Evolutionary conservation across 2,888 invertebrate genomes (phyloP).

Genomic region (Schizaphis graminum): DNA sequence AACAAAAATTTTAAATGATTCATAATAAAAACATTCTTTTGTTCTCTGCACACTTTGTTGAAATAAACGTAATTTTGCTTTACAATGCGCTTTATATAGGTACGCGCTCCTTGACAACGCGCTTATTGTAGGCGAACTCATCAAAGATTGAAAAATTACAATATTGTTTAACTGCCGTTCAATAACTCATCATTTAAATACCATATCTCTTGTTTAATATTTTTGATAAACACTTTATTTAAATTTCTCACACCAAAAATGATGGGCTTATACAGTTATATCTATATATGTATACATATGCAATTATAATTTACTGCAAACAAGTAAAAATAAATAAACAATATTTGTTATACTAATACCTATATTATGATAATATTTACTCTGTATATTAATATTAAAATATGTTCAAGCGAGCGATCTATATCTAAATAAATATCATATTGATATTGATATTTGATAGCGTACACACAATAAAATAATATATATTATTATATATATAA

Average conservation of each 20-base stretch:
- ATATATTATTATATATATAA: background rate
- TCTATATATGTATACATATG: background rate
- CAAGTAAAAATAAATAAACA: background rate
- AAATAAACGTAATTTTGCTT: constrained; percentile 20
- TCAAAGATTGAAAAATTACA: background rate
- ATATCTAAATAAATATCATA: background rate
- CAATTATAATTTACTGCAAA: background rate
- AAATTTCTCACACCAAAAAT: background rate
- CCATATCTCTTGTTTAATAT: background rate
- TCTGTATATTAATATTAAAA: background rate
- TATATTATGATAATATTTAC: background rate
- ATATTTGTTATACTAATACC: background rate
- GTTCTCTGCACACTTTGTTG: background rate
- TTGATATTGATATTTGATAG: background rate
- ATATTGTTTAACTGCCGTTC: background rate
- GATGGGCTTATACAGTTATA: background rate
- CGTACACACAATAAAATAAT: background rate
- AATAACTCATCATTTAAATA: background rate
- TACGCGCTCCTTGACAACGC: background rate
- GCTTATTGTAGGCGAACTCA: background rate
- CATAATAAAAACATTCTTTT: constrained; percentile 52
- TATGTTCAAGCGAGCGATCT: background rate
- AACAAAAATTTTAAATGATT: constrained; percentile 53
- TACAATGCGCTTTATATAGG: background rate
- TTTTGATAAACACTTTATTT: background rate